phyloP scores from a whole-genome alignment of 2,888 invertebrate genomes.

The Eupithecia centaureata region DNA sequence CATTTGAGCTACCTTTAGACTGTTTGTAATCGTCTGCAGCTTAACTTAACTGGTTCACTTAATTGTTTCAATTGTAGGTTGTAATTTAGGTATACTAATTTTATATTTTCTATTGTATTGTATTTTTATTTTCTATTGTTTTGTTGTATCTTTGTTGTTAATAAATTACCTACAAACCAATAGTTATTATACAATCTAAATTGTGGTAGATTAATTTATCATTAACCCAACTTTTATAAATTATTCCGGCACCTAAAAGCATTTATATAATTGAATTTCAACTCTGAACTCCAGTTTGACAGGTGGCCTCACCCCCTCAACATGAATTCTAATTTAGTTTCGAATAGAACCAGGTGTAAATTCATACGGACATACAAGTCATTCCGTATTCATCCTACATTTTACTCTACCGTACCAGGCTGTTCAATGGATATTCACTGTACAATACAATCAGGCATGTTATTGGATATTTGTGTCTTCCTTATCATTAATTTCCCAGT shows the following conservation, averaged over 20 bases:
- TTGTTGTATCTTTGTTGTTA: no score
- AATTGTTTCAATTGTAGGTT: no score
- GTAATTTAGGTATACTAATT: no score
- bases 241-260: not conserved
- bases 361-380: constrained; percentile 3
- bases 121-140: no score
- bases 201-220: not conserved
- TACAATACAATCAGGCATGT: not conserved
- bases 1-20: no score
- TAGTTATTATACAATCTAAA: not conserved
- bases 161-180: no score
- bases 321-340: constrained; percentile 9
- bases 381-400: not conserved
- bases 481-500: not conserved
- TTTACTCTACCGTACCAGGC: not conserved
- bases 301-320: not conserved
- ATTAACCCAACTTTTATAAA: not conserved
- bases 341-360: constrained; percentile 12
- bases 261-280: not conserved
- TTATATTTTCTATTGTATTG: no score
- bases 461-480: not conserved
- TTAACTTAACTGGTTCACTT: no score
- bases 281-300: not conserved
- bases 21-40: no score
- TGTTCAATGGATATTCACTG: not conserved